Percentiles rank a stretch among this genome's conserved stretches.
These are phyloP conservation scores for Marmota flaviventris DNA, from an alignment of 2,113 vertebrate genomes.

Conservation along the genomic window DNA sequence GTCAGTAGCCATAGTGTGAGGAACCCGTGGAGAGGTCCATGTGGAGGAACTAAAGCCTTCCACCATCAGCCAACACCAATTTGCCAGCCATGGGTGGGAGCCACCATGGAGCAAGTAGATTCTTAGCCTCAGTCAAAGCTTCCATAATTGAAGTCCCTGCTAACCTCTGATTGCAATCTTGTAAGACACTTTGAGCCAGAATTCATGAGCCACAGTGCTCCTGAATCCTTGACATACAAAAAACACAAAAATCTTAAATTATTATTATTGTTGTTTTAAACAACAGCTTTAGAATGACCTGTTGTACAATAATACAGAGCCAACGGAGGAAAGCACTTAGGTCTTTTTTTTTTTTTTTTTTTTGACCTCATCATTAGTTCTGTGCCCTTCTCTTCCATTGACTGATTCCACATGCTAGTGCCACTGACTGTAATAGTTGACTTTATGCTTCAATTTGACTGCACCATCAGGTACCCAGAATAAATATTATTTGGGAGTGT, in stretches of 20 bases:
- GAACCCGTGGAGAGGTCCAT: not conserved
- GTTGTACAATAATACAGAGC: not conserved
- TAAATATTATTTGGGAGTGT: not conserved
- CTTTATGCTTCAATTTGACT: not conserved
- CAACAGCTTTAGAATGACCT: not conserved
- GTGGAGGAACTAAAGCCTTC: not conserved
- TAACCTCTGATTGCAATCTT: not conserved
- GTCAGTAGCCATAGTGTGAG: not conserved
- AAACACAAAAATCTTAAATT: not conserved
- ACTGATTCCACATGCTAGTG: not conserved
- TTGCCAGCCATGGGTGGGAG: not conserved
- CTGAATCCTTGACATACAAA: not conserved
- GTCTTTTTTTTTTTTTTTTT: not conserved
- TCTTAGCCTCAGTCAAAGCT: not conserved
- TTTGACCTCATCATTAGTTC: not conserved
- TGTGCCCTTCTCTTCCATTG: fast-evolving
- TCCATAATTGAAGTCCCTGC: not conserved
- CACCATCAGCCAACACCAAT: not conserved
- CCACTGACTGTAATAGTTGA: not conserved
- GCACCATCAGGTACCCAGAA: too few relatives aligned
- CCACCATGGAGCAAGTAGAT: not conserved
- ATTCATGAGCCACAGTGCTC: not conserved
- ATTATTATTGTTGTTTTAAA: not conserved
- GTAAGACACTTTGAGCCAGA: not conserved
- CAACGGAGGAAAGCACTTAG: not conserved